Evolutionary conservation across 2,113 vertebrate genomes (phyloP), one percentile per base, ranked within the genome.

Genomic region (Chaenocephalus aceratus): DNA sequence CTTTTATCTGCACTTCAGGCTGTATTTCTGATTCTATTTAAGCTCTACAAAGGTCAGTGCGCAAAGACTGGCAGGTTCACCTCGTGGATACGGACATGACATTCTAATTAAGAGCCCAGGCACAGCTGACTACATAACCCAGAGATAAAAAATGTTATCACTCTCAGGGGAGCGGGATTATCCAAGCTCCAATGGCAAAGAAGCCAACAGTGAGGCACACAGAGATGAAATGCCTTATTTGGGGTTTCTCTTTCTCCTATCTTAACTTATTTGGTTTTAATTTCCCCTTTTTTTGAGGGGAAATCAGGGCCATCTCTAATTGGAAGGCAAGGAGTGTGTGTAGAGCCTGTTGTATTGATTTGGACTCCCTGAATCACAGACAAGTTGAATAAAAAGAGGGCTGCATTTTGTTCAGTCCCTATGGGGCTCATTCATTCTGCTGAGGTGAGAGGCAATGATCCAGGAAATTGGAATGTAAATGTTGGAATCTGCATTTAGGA

Each of bases 281-380:
- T 67, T 72, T 77, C 44, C n/a, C 71, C 49, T 79, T 83, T 59
- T 30, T 78, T 65, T 67, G 26, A 83, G 67, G 67, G 75, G 52
- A 90, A 88, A 89, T 91, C 79, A 84, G 83, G 83, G 83, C 87
- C 62, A n/a, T 54, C 45, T 77, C 83, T 95, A 95, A 95, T 94
- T 94, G 88, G 87, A 77, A 86, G 71, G 85, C 81, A 83, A 76
- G 61, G 66, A 51, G 45, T 69, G 67, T 77, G 80, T 71, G 72
- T 70, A 64, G 78, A 88, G 84, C 45, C 57, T 69, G 67, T 73
- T 69, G 66, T 83, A 92, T 91, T 88, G 82, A 90, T 91, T 93
- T 87, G 74, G 74, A 63, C 56, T 80, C 64, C 81, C 15, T 58
- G 80, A 34, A 75, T 86, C 67, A 88, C 46, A 54, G 76, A 62